Conservation (phyloP, 2,797 vertebrate genomes). For the Parambassis ranga region DNA sequence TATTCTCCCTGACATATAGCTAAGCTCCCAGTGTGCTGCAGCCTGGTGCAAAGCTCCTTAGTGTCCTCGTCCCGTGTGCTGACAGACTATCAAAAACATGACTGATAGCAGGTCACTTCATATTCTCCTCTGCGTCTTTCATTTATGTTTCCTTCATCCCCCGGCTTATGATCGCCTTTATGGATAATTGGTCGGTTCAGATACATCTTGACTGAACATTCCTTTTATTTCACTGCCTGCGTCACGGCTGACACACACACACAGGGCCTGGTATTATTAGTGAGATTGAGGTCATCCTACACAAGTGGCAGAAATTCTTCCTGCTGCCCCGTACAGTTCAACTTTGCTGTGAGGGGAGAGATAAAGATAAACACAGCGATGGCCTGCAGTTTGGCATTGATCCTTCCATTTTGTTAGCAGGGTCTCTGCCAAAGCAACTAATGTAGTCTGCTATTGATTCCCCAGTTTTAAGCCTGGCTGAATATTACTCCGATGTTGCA, state of each 20-base stretch:
- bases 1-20: constrained; percentile 71
- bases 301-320: neutral
- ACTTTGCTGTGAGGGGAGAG: constrained; percentile 17
- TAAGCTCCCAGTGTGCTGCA: constrained; percentile 59
- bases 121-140: constrained; percentile 16
- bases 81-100: constrained; percentile 52
- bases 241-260: constrained; percentile 4
- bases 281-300: constrained; percentile 41
- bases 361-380: constrained; percentile 51
- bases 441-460: constrained; percentile 75
- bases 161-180: constrained; percentile 1
- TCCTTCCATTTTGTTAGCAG: constrained; percentile 57
- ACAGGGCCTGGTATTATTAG: neutral
- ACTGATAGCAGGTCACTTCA: constrained; percentile 61
- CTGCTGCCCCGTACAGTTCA: neutral
- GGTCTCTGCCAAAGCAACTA: constrained; percentile 73
- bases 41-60: constrained; percentile 71
- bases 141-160: neutral
- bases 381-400: constrained; percentile 69
- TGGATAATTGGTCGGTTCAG: constrained; percentile 34
- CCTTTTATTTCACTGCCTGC: neutral
- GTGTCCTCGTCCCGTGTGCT: constrained; percentile 56
- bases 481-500: constrained; percentile 50
- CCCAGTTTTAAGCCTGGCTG: constrained; percentile 65
- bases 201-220: neutral